Evolutionary conservation across 2,797 vertebrate genomes (phyloP).

Genomic region (Dallia pectoralis): DNA sequence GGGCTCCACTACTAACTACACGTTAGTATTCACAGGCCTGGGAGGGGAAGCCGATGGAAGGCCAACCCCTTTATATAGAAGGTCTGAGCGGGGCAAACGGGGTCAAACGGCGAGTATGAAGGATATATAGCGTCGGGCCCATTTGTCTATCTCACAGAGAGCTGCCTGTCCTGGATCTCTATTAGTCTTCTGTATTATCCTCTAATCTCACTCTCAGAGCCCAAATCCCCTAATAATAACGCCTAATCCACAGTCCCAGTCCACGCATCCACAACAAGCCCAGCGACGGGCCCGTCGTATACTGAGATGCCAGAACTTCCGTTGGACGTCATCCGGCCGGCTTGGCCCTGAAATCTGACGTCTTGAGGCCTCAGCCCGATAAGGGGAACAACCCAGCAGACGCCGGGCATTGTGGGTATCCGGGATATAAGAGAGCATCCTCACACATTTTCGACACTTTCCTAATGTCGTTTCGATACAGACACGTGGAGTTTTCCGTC

Average conservation of each 20-base stretch:
- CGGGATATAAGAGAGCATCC: neutral
- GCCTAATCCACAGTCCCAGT: slow-evolving; percentile 31
- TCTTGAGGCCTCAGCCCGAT: slow-evolving; percentile 21
- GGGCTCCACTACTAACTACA: slow-evolving; percentile 8
- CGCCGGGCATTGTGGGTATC: slow-evolving; percentile 1
- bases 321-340: slow-evolving; percentile 12
- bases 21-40: slow-evolving; percentile 27
- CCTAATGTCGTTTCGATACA: slow-evolving; percentile 27
- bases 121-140: slow-evolving; percentile 46
- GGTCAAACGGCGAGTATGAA: slow-evolving; percentile 3
- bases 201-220: slow-evolving; percentile 21
- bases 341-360: slow-evolving; percentile 17
- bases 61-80: neutral
- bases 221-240: slow-evolving; percentile 25
- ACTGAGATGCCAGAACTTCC: slow-evolving; percentile 30
- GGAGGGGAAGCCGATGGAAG: slow-evolving; percentile 17
- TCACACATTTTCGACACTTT: slow-evolving; percentile 31
- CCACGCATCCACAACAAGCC: slow-evolving; percentile 21
- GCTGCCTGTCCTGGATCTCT: slow-evolving; percentile 23
- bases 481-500: slow-evolving; percentile 7
- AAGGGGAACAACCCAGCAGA: neutral
- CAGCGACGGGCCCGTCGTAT: slow-evolving; percentile 13
- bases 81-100: neutral
- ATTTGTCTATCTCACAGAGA: slow-evolving; percentile 7
- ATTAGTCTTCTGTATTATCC: slow-evolving; percentile 24